Percentiles rank a stretch among this genome's conserved stretches.
Conservation (phyloP, 2,113 vertebrate species). For the Paedocypris sp. region DNA sequence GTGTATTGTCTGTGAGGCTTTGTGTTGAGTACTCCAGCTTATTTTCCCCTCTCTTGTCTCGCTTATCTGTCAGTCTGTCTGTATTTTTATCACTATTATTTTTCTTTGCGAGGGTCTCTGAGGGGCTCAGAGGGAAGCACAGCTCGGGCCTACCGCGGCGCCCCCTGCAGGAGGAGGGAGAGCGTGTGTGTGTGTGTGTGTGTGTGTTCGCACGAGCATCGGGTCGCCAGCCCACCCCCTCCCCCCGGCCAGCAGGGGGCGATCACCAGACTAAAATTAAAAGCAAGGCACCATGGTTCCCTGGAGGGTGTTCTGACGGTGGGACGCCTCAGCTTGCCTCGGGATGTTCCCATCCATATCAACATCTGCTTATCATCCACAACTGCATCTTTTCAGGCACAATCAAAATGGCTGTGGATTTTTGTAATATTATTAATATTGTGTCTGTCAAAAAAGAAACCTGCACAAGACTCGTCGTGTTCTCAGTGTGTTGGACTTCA, state of each 20-base stretch:
- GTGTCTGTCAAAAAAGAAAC: no score
- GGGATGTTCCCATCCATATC: no score
- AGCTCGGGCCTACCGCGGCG: slow-evolving; percentile 50
- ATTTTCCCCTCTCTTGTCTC: slow-evolving; percentile 10
- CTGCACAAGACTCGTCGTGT: no score
- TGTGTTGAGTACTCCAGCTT: slow-evolving; percentile 17
- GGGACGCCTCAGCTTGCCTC: slow-evolving; percentile 1
- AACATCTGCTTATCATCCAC: no score
- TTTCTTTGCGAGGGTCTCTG: slow-evolving; percentile 30
- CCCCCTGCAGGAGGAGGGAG: slow-evolving; percentile 42
- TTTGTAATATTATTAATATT: no score
- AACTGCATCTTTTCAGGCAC: background rate
- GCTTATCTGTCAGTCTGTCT: slow-evolving; percentile 22
- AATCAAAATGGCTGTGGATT: background rate
- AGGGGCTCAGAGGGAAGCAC: slow-evolving; percentile 41
- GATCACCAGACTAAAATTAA: slow-evolving; percentile 38
- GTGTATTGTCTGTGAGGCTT: slow-evolving; percentile 8
- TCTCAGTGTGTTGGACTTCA: no score
- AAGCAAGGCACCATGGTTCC: slow-evolving; percentile 30
- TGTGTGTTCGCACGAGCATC: background rate
- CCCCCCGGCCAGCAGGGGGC: slow-evolving; percentile 31
- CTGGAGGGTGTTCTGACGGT: slow-evolving; percentile 4
- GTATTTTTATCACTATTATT: slow-evolving; percentile 11
- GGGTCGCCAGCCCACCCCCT: background rate
- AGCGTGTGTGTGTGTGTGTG: slow-evolving; percentile 14